phyloP scores from a whole-genome alignment of 2,888 invertebrate species.

The Sabatieria punctata region DNA sequence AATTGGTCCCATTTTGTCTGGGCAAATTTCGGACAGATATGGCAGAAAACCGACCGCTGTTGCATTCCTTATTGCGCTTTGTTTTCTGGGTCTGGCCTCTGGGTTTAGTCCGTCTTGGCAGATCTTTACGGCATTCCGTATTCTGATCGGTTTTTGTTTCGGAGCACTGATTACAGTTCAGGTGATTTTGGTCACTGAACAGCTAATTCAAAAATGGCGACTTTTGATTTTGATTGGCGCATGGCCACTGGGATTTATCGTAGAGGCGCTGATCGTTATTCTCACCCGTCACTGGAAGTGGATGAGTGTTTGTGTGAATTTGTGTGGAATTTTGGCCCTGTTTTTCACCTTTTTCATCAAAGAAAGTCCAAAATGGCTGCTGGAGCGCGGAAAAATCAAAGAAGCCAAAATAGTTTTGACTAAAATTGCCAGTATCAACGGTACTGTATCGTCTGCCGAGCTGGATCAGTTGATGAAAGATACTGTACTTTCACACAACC shows the following conservation, averaged over 20 bases:
- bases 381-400: background rate
- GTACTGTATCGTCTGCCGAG: no score
- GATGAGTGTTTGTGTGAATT: background rate
- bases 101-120: background rate
- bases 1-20: background rate
- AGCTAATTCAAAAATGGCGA: background rate
- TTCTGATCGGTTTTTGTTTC: background rate
- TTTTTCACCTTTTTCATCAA: background rate
- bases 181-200: background rate
- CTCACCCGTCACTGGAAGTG: background rate
- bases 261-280: background rate
- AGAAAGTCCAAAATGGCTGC: constrained; percentile 1
- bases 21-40: background rate
- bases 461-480: no score
- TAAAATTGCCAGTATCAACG: no score
- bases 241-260: background rate
- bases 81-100: background rate
- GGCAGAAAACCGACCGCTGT: background rate
- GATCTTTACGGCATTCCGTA: background rate
- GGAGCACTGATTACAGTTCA: background rate
- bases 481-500: no score
- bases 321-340: background rate
- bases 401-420: no score
- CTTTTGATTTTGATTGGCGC: background rate
- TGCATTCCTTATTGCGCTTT: background rate